Percentiles rank a stretch among this genome's conserved stretches.
Evolutionary conservation across 2,797 vertebrate species (phyloP).

Genomic region (Channa striata): DNA sequence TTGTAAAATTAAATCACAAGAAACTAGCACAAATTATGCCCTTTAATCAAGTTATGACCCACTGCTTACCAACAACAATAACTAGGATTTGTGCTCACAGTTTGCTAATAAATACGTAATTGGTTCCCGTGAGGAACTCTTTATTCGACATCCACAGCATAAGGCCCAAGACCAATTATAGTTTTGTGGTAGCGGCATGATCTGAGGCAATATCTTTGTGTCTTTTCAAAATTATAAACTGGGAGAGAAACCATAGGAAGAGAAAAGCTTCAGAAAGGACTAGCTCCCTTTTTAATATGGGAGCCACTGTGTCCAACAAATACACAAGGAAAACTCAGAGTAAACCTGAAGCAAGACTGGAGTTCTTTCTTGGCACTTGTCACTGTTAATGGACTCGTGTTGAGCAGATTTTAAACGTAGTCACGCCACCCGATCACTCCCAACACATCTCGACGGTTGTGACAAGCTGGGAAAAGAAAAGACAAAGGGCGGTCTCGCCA

Average conservation of each 20-base stretch:
- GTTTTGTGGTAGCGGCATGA: background rate
- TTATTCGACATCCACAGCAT: conserved; percentile 1
- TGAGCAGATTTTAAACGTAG: background rate
- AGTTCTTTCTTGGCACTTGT: background rate
- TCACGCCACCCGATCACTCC: background rate
- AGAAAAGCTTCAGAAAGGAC: background rate
- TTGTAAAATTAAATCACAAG: too few relatives aligned
- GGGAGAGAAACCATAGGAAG: background rate
- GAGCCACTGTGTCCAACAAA: background rate
- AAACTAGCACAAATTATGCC: background rate
- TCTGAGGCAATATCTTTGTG: background rate
- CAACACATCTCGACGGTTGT: background rate
- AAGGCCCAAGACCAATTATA: background rate
- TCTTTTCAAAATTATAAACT: background rate
- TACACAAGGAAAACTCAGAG: background rate
- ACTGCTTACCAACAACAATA: background rate
- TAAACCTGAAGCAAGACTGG: background rate
- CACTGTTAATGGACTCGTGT: background rate
- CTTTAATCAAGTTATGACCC: background rate
- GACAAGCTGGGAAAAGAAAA: conserved; percentile 1
- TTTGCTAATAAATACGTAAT: conserved; percentile 5
- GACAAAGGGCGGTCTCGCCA: background rate
- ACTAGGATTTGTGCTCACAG: background rate
- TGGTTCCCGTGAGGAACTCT: background rate
- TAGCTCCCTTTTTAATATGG: background rate